phyloP scores from a whole-genome alignment of 2,888 invertebrate genomes.

The Thecocarcelia acutangulata region DNA sequence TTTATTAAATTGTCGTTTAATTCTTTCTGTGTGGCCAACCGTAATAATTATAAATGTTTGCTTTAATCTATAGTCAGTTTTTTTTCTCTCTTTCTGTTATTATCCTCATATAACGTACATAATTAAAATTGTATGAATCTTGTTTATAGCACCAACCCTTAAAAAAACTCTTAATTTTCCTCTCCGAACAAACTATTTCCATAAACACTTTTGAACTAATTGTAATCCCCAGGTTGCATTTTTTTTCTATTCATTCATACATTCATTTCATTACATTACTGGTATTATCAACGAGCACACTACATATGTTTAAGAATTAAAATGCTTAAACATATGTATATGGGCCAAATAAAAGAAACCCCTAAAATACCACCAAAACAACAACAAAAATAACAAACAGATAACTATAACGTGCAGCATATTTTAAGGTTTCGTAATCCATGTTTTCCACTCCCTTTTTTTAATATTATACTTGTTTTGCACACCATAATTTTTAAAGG shows the following conservation, averaged over 20 bases:
- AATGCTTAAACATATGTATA: slow-evolving; percentile 11
- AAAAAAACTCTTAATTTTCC: background rate
- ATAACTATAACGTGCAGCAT: slow-evolving; percentile 38
- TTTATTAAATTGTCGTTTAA: too few relatives aligned
- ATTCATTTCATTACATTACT: slow-evolving; percentile 40
- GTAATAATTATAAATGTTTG: too few relatives aligned
- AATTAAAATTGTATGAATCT: background rate
- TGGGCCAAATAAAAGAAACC: slow-evolving; percentile 17
- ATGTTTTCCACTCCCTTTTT: slow-evolving; percentile 1
- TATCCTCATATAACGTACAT: background rate
- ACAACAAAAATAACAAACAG: background rate
- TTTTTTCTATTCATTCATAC: slow-evolving; percentile 1
- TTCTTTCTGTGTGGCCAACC: too few relatives aligned
- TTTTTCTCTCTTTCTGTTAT: too few relatives aligned
- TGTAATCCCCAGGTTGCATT: slow-evolving; percentile 33
- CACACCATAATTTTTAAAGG: background rate
- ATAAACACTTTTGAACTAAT: slow-evolving; percentile 59
- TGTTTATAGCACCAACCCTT: background rate
- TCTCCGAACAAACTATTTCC: slow-evolving; percentile 36
- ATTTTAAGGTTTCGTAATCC: slow-evolving; percentile 51
- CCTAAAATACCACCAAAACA: slow-evolving; percentile 3
- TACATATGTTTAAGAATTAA: background rate
- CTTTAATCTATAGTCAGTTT: too few relatives aligned
- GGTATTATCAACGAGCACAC: background rate
- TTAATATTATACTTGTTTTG: background rate